Evolutionary conservation across 2,888 invertebrate genomes (phyloP).

Genomic region (Drosophila imparisetae): DNA sequence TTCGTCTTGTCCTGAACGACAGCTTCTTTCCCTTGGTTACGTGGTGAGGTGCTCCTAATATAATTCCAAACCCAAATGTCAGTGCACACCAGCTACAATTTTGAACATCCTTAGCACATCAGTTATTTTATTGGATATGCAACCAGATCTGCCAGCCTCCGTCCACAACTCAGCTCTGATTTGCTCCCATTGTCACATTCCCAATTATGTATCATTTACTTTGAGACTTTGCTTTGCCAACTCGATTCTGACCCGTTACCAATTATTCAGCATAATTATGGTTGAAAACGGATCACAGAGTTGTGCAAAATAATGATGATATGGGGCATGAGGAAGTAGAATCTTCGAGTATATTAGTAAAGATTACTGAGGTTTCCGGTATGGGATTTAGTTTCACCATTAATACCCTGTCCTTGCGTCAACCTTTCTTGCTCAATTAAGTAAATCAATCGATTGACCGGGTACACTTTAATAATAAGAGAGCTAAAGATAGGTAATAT

Average conservation of each 20-base stretch:
- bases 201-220: neutral
- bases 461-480: too few relatives aligned
- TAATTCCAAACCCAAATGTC: conserved; percentile 17
- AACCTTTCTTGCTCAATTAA: too few relatives aligned
- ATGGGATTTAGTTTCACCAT: neutral
- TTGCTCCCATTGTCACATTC: neutral
- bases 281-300: conserved; percentile 19
- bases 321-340: neutral
- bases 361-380: neutral
- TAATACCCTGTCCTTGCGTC: neutral
- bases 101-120: conserved; percentile 22
- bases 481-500: neutral
- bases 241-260: conserved; percentile 27
- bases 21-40: conserved; percentile 12
- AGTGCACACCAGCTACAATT: conserved; percentile 25
- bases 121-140: conserved; percentile 34
- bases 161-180: neutral
- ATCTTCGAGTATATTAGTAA: neutral
- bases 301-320: neutral
- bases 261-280: conserved; percentile 52
- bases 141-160: conserved; percentile 12
- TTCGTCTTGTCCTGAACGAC: conserved; percentile 42
- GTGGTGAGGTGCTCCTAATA: conserved; percentile 21
- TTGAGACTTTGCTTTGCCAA: neutral
- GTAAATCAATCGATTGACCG: too few relatives aligned